Evolutionary conservation across 2,888 invertebrate genomes (phyloP), one percentile per base, ranked within the genome.

Genomic region (Uloborus plumipes): DNA sequence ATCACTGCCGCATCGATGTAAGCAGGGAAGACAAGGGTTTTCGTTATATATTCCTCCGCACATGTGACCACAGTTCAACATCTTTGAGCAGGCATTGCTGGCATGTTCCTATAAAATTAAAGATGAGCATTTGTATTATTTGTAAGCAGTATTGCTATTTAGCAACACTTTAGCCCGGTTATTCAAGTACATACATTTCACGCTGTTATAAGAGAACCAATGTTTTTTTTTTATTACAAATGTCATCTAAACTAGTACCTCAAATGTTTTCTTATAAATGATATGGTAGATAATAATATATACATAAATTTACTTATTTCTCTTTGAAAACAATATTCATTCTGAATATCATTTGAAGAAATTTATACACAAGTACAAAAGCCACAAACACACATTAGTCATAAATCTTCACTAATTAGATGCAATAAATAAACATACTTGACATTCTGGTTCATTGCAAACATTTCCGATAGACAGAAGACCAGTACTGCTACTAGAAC

Each of bases 11-110:
- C 98, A 98, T 2, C 97, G 94, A 87, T 94, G 93, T 85, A 99
- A 90, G 88, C 99, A 99, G 0, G 98, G 97, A 86, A 98, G 90
- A 88, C 98, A 99, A 13, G 91, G 90, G 15, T 87, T 87, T 90
- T 99, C 98, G 85, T 93, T 93, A 31, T 92, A 91, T n/a, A 98
- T 95, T 16, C 99, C 99, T 1, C 97, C 96, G 89, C 99, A 99
- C 87, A 93, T 91, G 89, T 99, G 99, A 0, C 97, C 96, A 89
- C 99, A 99, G 0, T 91, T 88, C 76, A 95, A 92, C 47, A 94
- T 91, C 87, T 94, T 95, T 64, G 92, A 92, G 89, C 99, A 99
- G 0, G 97, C 96, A 77, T 92, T 92, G 85, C 92, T 92, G 0
- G 94, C 93, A 88, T 95, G 93, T 88, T 94, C 94, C 92, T 94